These are phyloP conservation scores for Melozone crissalis DNA, from an alignment of 2,113 vertebrate genomes.

Conservation along the genomic window DNA sequence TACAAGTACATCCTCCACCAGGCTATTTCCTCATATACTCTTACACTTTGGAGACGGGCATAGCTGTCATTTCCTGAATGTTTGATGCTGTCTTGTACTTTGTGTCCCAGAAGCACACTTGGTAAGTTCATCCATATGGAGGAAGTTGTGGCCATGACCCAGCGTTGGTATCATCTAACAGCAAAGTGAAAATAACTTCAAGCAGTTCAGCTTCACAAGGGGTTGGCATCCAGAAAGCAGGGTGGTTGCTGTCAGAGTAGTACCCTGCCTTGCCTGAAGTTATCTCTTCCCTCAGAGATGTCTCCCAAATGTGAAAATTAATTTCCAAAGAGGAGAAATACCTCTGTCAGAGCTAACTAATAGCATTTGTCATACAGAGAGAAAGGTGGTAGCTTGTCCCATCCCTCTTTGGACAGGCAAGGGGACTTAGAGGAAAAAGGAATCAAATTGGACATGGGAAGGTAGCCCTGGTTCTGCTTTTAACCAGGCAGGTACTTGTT, in stretches of 20 bases:
- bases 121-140: slow-evolving; percentile 55
- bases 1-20: not conserved
- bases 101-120: slow-evolving; percentile 40
- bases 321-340: not conserved
- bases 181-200: slow-evolving; percentile 58
- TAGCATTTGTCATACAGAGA: not conserved
- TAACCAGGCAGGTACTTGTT: not conserved
- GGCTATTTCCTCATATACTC: slow-evolving; percentile 35
- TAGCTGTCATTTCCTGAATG: slow-evolving; percentile 35
- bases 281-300: not conserved
- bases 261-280: accelerated
- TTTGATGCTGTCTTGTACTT: slow-evolving; percentile 12
- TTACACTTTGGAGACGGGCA: not conserved
- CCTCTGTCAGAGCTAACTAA: not conserved
- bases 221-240: not conserved
- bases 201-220: not conserved
- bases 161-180: slow-evolving; percentile 34
- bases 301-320: not conserved
- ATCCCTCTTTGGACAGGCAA: not conserved
- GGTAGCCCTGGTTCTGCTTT: not conserved
- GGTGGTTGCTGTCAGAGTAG: not conserved
- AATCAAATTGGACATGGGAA: accelerated
- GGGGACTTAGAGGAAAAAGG: not conserved
- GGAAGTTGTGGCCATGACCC: slow-evolving; percentile 18
- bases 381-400: not conserved